phyloP scores from a whole-genome alignment of 2,797 vertebrate species.

The Bovichtus diacanthus region DNA sequence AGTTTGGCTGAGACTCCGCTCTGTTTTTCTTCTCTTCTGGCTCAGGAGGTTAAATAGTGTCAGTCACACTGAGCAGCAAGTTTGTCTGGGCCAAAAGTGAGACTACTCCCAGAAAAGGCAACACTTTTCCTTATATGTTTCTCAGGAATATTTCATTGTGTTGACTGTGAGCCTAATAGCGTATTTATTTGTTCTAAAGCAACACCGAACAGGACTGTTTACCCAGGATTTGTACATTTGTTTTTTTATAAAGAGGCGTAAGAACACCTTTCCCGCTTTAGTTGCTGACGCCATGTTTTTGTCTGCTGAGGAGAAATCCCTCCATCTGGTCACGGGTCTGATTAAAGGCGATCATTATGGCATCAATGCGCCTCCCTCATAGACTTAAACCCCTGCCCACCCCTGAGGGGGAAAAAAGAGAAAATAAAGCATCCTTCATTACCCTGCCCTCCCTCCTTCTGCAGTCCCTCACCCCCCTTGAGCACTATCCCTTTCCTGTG shows the following conservation, averaged over 20 bases:
- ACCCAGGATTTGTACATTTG: slow-evolving; percentile 60
- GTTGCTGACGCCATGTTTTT: slow-evolving; percentile 76
- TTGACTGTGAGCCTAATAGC: slow-evolving; percentile 4
- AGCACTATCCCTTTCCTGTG: slow-evolving; percentile 87
- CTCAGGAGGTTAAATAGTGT: slow-evolving; percentile 77
- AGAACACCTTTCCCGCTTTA: slow-evolving; percentile 61
- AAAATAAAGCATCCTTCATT: slow-evolving; percentile 89
- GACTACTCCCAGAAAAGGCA: slow-evolving; percentile 69
- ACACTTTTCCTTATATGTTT: slow-evolving; percentile 46
- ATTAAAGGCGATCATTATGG: slow-evolving; percentile 86
- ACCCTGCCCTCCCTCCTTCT: slow-evolving; percentile 78
- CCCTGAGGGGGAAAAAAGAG: slow-evolving; percentile 74
- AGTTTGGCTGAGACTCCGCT: slow-evolving; percentile 62
- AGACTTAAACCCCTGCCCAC: slow-evolving; percentile 78
- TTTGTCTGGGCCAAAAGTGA: slow-evolving; percentile 66
- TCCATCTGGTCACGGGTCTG: slow-evolving; percentile 83
- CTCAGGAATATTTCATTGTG: slow-evolving; percentile 56
- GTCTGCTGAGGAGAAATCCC: slow-evolving; percentile 74
- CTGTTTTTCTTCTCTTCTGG: slow-evolving; percentile 73
- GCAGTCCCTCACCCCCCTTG: slow-evolving; percentile 71
- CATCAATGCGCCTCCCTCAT: slow-evolving; percentile 78
- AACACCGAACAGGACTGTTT: slow-evolving; percentile 43
- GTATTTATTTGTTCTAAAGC: slow-evolving; percentile 63
- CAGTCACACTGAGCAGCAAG: slow-evolving; percentile 62
- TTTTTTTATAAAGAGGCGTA: slow-evolving; percentile 54